These are phyloP conservation scores for Sceloporus tristichus DNA, from an alignment of 2,113 vertebrate species.

Conservation along the genomic window DNA sequence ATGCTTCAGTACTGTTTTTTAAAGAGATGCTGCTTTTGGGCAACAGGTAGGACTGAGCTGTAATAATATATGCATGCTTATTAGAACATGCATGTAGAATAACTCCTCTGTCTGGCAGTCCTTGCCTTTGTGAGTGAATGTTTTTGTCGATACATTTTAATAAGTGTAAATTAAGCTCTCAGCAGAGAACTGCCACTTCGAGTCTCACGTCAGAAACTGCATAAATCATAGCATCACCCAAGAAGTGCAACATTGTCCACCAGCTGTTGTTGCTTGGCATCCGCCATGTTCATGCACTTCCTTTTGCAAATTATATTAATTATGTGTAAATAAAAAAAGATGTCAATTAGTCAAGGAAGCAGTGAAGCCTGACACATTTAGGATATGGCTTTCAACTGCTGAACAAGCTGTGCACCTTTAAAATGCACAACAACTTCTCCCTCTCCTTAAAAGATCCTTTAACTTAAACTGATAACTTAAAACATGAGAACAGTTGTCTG, in stretches of 20 bases:
- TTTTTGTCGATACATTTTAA: conserved; percentile 47
- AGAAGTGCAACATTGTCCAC: conserved; percentile 42
- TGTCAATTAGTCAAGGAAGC: conserved; percentile 38
- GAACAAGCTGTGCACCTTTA: conserved; percentile 16
- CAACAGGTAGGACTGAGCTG: not conserved
- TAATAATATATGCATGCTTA: not conserved
- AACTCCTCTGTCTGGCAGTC: conserved; percentile 11
- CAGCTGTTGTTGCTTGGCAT: conserved; percentile 43
- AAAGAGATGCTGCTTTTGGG: not conserved
- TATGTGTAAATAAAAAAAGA: conserved; percentile 49
- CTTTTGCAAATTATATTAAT: conserved; percentile 48
- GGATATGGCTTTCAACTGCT: not conserved
- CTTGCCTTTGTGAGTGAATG: conserved; percentile 39
- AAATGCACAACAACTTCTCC: not conserved
- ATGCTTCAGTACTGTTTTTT: not conserved
- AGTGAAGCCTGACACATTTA: conserved; percentile 31
- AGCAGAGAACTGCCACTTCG: conserved; percentile 42
- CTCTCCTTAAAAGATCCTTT: conserved; percentile 6
- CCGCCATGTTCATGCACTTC: conserved; percentile 20
- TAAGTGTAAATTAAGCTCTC: conserved; percentile 49
- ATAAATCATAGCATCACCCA: conserved; percentile 47
- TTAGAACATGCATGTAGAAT: conserved; percentile 24
- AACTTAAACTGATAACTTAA: not conserved
- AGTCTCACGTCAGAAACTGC: conserved; percentile 41
- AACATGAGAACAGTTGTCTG: not conserved